Base-by-base conservation (phyloP, 2,797 vertebrate genomes). In the Mormyrops attenuatus region DNA sequence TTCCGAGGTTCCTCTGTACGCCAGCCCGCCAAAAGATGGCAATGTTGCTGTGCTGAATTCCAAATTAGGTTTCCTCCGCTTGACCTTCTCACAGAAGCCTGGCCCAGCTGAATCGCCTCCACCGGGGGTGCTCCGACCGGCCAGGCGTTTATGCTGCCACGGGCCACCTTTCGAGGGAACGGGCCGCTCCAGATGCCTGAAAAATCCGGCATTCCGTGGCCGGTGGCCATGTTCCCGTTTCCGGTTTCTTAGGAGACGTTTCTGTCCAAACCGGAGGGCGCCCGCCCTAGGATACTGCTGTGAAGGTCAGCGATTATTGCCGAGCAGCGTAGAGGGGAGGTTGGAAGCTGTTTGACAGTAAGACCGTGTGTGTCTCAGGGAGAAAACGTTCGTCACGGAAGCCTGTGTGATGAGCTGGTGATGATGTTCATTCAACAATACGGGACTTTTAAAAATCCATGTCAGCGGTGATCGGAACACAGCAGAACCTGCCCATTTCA, bases 41-140 rank as follows among this genome's bases (percentile, higher is more conserved):
- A 96, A 96, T 97, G 96, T 97, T 97, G 96, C 95, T 95, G 95
- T 96, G 92, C 94, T 95, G 95, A 96, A 96, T 87, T 89, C 89
- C 49, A 89, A 87, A 87, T 87, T 92, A 94, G 93, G 87, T 91
- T 93, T 91, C 90, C 47, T 73, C 91, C 52, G 73, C 88, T 90
- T 92, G 91, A 89, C 91, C 93, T 91, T 92, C 91, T 90, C 44
- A 89, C 82, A 88, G 82, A 91, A 38, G 69, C 30, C 69, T 8
- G 11, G 69, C 34, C 92, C 90, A 92, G 93, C 89, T 94, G 92
- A 91, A 92, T 85, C 93, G 30, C 26, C 86, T 30, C 34, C 53
- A 44, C 53, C 55, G 38, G 15, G 5, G 20, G 5, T 13, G 17
- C 86, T 60, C 20, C 9, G 34, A 53, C 38, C 30, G 6, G 52